Conservation (phyloP, 2,797 vertebrate genomes). For the Microctenopoma stevenorrisi region DNA sequence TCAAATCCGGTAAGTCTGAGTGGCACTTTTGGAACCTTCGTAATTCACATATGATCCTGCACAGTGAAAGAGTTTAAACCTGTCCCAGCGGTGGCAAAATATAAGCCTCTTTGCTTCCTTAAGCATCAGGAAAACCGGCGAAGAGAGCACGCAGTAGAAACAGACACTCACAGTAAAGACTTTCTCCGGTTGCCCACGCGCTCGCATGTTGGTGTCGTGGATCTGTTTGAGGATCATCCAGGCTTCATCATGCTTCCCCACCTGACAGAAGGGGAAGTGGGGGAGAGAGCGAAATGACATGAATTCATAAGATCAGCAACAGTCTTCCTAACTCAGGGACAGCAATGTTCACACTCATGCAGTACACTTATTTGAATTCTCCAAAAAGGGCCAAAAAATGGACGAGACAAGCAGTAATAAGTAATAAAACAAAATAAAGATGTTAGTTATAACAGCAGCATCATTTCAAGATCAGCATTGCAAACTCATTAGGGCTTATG, state of each 20-base stretch:
- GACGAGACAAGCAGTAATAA: too few relatives aligned
- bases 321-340: constrained; percentile 20
- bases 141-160: constrained; percentile 37
- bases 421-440: too few relatives aligned
- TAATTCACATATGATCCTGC: constrained; percentile 70
- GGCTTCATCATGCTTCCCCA: constrained; percentile 98
- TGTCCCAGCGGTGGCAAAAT: constrained; percentile 64
- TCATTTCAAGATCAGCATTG: too few relatives aligned
- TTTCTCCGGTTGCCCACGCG: constrained; percentile 97
- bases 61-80: constrained; percentile 65
- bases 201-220: constrained; percentile 98
- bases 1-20: constrained; percentile 70
- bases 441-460: too few relatives aligned
- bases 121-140: constrained; percentile 62
- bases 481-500: too few relatives aligned
- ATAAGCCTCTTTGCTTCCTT: constrained; percentile 80
- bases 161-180: constrained; percentile 95
- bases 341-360: constrained; percentile 38
- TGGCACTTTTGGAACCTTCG: constrained; percentile 72
- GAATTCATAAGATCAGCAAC: constrained; percentile 57
- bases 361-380: constrained; percentile 49
- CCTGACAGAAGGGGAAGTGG: constrained; percentile 78
- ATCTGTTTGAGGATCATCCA: constrained; percentile 99
- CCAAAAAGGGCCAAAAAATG: constrained; percentile 30
- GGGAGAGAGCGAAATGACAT: constrained; percentile 39